Evolutionary conservation across 2,113 vertebrate species (phyloP), one percentile per base, ranked within the genome.

Genomic region (Dolichallabes microphthalmus): DNA sequence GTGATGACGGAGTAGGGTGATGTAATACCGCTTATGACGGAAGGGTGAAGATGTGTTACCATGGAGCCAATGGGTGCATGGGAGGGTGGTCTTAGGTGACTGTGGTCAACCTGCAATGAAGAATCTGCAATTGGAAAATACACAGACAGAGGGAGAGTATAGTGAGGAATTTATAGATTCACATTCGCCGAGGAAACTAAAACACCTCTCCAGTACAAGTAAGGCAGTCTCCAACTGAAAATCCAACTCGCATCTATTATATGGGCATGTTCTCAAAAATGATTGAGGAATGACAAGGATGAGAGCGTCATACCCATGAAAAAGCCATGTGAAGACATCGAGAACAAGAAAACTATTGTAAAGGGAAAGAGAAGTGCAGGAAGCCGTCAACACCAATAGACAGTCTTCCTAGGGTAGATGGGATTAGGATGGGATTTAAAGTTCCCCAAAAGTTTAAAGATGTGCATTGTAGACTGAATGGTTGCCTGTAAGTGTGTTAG

Each of bases 1-100:
- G 94, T 95, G 86, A 95, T 96, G 88, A 96, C 93, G 0, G 95
- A 93, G 88, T 95, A 96, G 12, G 95, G 94, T 0, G 95, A 95
- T 22, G 93, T 90, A 87, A 96, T 83, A 82, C 95, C 93, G 0
- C 94, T 94, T 92, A 95, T 94, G 87, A 95, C 94, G 2, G 95
- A 95, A 0, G 94, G 93, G 85, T 95, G 95, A 83, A 94, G 95
- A 83, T 89, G 90, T 92, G 83, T 86, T 87, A 89, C 94, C 85
- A 94, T 89, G 57, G 88, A 87, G 53, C 92, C 91, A 92, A 95
- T 92, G 0, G 89, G 88, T 80, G 91, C 80, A 3, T 89, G 82
- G 87, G 94, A 86, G 80, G 92, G 89, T 5, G 93, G 89, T 85
- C 89, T 94, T 93, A 95, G 92, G 2, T 92, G 92, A 93, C 93